Percentiles rank a stretch among this genome's conserved stretches.
Conservation (phyloP, 1,140 invertebrate species). For the Tribolium castaneum region DNA sequence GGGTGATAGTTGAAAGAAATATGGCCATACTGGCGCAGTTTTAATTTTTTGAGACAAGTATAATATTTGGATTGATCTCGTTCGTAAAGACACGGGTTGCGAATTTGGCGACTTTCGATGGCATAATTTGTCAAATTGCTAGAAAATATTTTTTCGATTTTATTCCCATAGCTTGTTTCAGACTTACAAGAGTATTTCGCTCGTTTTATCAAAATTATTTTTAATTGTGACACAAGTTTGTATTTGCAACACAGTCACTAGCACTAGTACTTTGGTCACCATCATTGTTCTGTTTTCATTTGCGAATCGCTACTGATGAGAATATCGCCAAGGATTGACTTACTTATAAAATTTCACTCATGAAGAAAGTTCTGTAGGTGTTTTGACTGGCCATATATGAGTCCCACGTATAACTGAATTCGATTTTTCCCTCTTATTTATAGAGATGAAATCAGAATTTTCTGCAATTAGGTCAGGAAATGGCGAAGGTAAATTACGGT, state of each 20-base stretch:
- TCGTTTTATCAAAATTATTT: neutral
- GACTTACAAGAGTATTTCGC: slow-evolving; percentile 29
- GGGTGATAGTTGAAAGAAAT: neutral
- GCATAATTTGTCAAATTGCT: slow-evolving; percentile 35
- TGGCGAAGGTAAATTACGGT: neutral
- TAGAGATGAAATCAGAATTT: slow-evolving; percentile 1
- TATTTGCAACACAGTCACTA: neutral
- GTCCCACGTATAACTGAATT: neutral
- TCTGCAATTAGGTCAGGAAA: neutral
- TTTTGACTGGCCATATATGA: slow-evolving; percentile 22
- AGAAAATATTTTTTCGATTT: neutral
- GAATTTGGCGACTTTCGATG: slow-evolving; percentile 38
- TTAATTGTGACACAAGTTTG: neutral
- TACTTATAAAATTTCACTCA: slow-evolving; percentile 30
- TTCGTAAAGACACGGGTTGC: neutral
- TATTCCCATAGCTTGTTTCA: no score
- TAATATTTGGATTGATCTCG: neutral
- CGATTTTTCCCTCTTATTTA: slow-evolving; percentile 2
- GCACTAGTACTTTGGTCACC: slow-evolving; percentile 16
- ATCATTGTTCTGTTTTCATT: neutral
- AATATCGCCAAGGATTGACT: neutral
- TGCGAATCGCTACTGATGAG: neutral
- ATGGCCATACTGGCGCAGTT: neutral
- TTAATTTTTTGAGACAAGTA: neutral
- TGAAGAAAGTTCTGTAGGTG: slow-evolving; percentile 35